Evolutionary conservation across 2,888 invertebrate species (phyloP).

Genomic region (Machimus atricapillus): DNA sequence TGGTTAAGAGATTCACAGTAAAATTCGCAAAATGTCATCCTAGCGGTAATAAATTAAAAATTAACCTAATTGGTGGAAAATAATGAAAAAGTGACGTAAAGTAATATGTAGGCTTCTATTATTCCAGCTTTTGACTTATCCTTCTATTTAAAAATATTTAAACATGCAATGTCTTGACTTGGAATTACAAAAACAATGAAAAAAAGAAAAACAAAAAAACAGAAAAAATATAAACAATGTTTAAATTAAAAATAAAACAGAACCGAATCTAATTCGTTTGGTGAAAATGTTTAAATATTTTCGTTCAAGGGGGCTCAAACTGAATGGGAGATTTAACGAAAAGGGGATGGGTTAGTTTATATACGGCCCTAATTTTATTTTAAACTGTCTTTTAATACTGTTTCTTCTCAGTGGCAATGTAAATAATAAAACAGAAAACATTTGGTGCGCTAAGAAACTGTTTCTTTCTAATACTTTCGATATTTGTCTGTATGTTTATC

Average conservation of each 20-base stretch:
- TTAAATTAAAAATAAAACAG: background rate
- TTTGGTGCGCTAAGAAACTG: slow-evolving; percentile 10
- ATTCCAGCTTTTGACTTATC: slow-evolving; percentile 9
- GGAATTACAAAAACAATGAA: too few species aligned
- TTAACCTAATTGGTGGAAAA: slow-evolving; percentile 11
- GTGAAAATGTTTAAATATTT: slow-evolving; percentile 1
- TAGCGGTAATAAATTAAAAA: background rate
- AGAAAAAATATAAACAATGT: background rate
- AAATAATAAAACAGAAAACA: slow-evolving; percentile 20
- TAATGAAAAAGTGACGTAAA: background rate
- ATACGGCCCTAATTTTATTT: background rate
- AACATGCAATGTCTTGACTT: slow-evolving; percentile 19
- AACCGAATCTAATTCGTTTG: background rate
- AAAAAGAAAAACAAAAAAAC: background rate
- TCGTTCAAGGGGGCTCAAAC: background rate
- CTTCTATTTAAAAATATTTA: slow-evolving; percentile 24
- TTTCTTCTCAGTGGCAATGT: background rate
- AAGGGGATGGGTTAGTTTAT: background rate
- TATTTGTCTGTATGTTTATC: slow-evolving; percentile 7
- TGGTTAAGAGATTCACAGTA: background rate
- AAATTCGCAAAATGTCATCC: slow-evolving; percentile 6
- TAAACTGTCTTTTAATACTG: background rate
- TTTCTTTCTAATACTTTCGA: background rate
- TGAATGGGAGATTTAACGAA: background rate
- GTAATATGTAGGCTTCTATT: background rate